Conservation (phyloP, 2,113 vertebrate genomes). For the Gallinago media region DNA sequence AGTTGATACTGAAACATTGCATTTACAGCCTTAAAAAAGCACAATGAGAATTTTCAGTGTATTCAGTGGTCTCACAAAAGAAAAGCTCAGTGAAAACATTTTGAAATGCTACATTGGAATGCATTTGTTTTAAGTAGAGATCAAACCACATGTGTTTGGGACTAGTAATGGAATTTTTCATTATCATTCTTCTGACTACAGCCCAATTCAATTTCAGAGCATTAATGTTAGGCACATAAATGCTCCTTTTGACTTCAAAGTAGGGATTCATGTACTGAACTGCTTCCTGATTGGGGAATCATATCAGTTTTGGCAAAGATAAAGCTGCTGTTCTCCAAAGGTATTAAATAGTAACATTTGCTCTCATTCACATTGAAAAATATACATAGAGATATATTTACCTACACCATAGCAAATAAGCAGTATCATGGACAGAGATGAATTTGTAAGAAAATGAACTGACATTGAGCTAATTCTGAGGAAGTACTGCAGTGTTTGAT, state of each 20-base stretch:
- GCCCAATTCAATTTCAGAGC: not conserved
- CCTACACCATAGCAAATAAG: not conserved
- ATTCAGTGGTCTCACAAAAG: not conserved
- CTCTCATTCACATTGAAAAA: not conserved
- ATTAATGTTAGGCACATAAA: not conserved
- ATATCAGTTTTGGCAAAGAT: not conserved
- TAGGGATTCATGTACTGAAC: not conserved
- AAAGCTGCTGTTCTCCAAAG: not conserved
- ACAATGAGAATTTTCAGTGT: not conserved
- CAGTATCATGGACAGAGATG: not conserved
- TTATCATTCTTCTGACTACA: conserved; percentile 9
- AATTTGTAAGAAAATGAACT: not conserved
- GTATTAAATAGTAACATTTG: not conserved
- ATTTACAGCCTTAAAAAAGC: not conserved
- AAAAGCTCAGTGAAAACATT: not conserved
- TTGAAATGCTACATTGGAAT: not conserved
- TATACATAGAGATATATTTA: not conserved
- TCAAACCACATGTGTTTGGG: not conserved
- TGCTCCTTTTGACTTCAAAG: not conserved
- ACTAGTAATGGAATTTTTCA: conserved; percentile 32
- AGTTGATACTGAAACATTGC: not conserved
- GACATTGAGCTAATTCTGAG: not conserved
- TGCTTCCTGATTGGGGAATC: not conserved
- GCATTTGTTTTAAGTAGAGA: not conserved
- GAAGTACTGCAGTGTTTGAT: not conserved